These are phyloP conservation scores for Iselma pallidipennis DNA, from an alignment of 2,888 invertebrate species.

Conservation along the genomic window DNA sequence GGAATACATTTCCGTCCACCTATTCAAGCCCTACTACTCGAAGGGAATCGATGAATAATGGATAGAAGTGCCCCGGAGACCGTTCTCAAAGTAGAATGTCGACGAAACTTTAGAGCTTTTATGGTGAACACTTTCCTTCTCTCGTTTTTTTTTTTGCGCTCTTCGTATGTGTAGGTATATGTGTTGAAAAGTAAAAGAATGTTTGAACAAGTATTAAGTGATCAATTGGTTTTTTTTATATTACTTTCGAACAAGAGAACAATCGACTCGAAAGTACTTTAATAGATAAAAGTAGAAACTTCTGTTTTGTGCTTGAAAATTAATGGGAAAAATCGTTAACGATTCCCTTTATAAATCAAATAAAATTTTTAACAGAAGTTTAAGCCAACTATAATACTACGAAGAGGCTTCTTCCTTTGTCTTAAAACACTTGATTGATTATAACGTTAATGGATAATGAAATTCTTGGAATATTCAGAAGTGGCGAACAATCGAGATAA, in stretches of 20 bases:
- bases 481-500: constrained; percentile 22
- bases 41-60: constrained; percentile 48
- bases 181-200: constrained; percentile 23
- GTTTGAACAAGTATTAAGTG: constrained; percentile 34
- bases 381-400: too few relatives aligned
- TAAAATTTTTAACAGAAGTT: too few relatives aligned
- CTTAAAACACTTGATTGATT: constrained; percentile 26
- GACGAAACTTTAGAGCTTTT: constrained; percentile 44
- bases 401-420: too few relatives aligned
- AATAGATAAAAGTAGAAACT: constrained; percentile 13
- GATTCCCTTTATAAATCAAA: too few relatives aligned
- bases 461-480: constrained; percentile 26
- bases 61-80: constrained; percentile 44
- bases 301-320: neutral
- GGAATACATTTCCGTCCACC: constrained; percentile 32
- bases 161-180: neutral
- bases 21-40: constrained; percentile 29
- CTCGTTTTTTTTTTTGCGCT: constrained; percentile 8
- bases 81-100: constrained; percentile 43
- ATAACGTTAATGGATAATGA: constrained; percentile 28
- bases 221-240: constrained; percentile 27
- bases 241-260: constrained; percentile 16
- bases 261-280: constrained; percentile 11
- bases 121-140: constrained; percentile 35
- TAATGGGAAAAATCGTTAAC: too few relatives aligned